Percentiles rank a stretch among this genome's conserved stretches.
phyloP scores from a whole-genome alignment of 2,113 vertebrate genomes.

The Cairina moschata region DNA sequence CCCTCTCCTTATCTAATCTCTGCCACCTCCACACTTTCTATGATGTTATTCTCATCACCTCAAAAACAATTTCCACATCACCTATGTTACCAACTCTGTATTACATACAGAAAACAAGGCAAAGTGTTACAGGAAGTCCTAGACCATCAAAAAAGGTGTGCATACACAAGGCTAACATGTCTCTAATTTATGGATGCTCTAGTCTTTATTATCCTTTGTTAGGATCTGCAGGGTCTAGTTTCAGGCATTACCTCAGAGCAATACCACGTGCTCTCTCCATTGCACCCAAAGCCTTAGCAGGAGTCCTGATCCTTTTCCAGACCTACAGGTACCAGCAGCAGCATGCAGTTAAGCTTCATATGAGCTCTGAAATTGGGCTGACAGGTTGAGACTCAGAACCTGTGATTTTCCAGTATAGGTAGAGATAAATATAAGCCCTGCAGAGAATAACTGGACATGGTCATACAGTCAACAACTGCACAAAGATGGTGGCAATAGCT shows the following conservation, averaged over 20 bases:
- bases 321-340: background rate
- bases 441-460: background rate
- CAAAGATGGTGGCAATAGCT: background rate
- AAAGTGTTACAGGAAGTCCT: background rate
- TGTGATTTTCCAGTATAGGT: background rate
- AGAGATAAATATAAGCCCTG: background rate
- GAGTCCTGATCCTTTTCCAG: background rate
- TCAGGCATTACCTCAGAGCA: background rate
- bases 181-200: background rate
- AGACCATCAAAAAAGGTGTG: background rate
- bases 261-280: background rate
- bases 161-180: rapidly evolving
- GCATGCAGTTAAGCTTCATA: background rate
- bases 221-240: background rate
- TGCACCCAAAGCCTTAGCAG: background rate
- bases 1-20: background rate
- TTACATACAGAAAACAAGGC: background rate
- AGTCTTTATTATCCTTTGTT: background rate
- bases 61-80: background rate
- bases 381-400: background rate
- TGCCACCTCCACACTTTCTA: slow-evolving; percentile 1
- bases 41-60: background rate
- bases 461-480: background rate
- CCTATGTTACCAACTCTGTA: background rate
- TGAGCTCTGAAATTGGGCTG: background rate